phyloP scores from a whole-genome alignment of 2,888 invertebrate species.

The Acanthosepion esculentum region DNA sequence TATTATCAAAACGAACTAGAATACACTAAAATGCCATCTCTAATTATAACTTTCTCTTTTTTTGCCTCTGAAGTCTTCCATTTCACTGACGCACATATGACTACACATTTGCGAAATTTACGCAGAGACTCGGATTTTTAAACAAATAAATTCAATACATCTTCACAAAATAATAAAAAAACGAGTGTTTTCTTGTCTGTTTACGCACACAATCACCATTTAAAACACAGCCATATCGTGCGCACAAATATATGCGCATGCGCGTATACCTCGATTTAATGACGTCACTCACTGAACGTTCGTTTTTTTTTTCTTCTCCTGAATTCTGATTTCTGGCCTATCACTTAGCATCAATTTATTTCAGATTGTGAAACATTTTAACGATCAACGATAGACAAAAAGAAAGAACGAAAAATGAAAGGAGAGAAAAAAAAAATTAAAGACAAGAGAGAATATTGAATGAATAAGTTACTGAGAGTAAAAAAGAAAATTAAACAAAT shows the following conservation, averaged over 20 bases:
- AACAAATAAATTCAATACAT: not conserved
- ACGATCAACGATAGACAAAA: not conserved
- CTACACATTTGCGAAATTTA: not conserved
- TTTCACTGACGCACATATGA: not conserved
- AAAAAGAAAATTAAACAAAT: not conserved
- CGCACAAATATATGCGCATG: not conserved
- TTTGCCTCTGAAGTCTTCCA: not conserved
- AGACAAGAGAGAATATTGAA: not conserved
- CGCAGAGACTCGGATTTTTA: not conserved
- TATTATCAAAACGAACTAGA: not conserved
- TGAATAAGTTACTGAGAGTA: not conserved
- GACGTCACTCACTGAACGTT: not conserved
- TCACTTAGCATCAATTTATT: constrained; percentile 20
- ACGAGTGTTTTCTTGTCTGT: too few relatives aligned
- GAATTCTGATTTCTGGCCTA: not conserved
- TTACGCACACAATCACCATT: not conserved
- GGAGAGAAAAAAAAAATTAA: not conserved
- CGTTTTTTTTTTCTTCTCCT: not conserved
- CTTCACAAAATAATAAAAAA: not conserved
- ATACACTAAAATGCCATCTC: not conserved
- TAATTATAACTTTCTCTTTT: not conserved
- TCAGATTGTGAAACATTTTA: not conserved
- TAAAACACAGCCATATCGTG: not conserved
- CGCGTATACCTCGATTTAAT: not conserved
- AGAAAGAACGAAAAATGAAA: not conserved